phyloP scores from a whole-genome alignment of 2,888 invertebrate species.

The Cartodere bifasciata region DNA sequence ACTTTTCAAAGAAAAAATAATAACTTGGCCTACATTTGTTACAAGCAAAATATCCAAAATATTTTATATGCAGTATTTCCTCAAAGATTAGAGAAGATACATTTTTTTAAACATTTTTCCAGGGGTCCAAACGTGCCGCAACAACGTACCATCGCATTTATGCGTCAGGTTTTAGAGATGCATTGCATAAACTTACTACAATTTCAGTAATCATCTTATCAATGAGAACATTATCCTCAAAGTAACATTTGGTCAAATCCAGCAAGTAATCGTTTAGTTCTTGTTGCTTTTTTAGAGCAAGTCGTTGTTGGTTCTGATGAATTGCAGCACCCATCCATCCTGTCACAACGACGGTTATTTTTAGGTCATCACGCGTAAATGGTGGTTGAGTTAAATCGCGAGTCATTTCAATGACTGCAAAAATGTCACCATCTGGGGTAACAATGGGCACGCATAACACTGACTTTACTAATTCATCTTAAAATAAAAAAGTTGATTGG shows the following conservation, averaged over 20 bases:
- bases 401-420: conserved; percentile 46
- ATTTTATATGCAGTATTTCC: too few species aligned
- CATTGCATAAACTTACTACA: conserved; percentile 37
- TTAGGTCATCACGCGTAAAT: conserved; percentile 29
- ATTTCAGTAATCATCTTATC: conserved; percentile 49
- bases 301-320: conserved; percentile 31
- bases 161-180: too few species aligned
- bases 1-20: too few species aligned
- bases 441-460: conserved; percentile 48
- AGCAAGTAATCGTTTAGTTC: conserved; percentile 33
- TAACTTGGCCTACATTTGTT: too few species aligned
- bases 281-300: conserved; percentile 31
- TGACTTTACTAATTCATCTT: conserved; percentile 42
- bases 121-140: too few species aligned
- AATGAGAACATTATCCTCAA: conserved; percentile 41
- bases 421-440: conserved; percentile 44
- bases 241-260: conserved; percentile 36
- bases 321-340: conserved; percentile 37
- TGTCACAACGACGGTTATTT: conserved; percentile 29
- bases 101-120: too few species aligned
- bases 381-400: conserved; percentile 30
- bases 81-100: too few species aligned
- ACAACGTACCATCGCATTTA: too few species aligned
- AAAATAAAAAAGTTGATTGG: too few species aligned
- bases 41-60: too few species aligned